These are phyloP conservation scores for Rhadina sibilatrix DNA, from an alignment of 2,113 vertebrate genomes.

Conservation along the genomic window DNA sequence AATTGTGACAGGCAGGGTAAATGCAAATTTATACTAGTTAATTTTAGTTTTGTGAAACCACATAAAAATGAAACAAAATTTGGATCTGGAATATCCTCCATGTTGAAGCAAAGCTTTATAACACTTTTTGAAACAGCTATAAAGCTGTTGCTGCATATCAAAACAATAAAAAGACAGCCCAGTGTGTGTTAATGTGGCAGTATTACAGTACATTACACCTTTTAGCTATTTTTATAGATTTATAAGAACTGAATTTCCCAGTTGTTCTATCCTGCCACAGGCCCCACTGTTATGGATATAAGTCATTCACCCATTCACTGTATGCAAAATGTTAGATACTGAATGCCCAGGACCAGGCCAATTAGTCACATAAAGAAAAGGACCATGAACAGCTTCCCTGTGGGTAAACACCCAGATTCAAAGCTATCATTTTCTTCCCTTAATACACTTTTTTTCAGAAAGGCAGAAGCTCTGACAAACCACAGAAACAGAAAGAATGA, in stretches of 20 bases:
- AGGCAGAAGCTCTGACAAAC: conserved; percentile 25
- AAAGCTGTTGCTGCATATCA: conserved; percentile 34
- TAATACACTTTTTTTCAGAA: neutral
- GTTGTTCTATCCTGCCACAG: neutral
- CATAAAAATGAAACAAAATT: conserved; percentile 42
- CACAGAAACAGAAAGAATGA: conserved; percentile 21
- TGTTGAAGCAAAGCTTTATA: conserved; percentile 19
- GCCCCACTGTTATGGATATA: neutral
- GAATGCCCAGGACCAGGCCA: neutral
- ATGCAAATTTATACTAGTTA: conserved; percentile 6
- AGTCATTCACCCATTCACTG: neutral
- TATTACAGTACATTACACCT: conserved; percentile 10
- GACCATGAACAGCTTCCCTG: neutral
- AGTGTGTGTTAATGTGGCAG: neutral
- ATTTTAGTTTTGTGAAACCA: conserved; percentile 48
- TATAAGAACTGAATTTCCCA: conserved; percentile 15
- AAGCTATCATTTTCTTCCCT: neutral
- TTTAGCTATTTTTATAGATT: conserved; percentile 16
- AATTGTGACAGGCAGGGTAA: conserved; percentile 35
- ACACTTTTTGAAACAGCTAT: neutral
- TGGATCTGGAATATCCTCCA: neutral
- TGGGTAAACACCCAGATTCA: conserved; percentile 3
- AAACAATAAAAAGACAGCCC: conserved; percentile 16
- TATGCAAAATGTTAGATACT: neutral
- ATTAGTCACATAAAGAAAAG: conserved; percentile 1